phyloP scores from a whole-genome alignment of 2,113 vertebrate genomes.

The Notechis scutatus region DNA sequence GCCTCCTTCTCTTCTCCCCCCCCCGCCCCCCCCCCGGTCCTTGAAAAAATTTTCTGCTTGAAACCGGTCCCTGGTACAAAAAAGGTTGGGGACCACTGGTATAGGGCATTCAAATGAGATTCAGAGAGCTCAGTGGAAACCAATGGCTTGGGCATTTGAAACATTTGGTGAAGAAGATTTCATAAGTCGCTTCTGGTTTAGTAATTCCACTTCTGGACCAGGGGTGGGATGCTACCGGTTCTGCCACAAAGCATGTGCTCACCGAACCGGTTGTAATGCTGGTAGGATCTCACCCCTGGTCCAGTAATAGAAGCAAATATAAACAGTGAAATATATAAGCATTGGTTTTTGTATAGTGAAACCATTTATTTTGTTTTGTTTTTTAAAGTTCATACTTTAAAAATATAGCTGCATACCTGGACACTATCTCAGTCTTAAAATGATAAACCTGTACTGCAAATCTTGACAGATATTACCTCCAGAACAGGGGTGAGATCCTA shows the following conservation, averaged over 20 bases:
- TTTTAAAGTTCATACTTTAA: neutral
- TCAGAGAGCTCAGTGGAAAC: neutral
- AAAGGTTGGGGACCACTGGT: too few relatives aligned
- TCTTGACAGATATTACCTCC: neutral
- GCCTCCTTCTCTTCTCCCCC: too few relatives aligned
- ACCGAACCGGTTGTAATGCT: too few relatives aligned
- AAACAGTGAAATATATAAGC: neutral
- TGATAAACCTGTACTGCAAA: neutral
- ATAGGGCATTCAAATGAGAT: neutral
- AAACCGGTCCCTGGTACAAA: too few relatives aligned
- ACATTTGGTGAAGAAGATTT: neutral
- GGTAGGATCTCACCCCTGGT: too few relatives aligned
- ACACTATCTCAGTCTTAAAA: neutral
- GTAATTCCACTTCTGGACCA: neutral
- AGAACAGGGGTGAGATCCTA: too few relatives aligned
- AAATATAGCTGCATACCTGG: neutral
- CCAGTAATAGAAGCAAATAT: neutral
- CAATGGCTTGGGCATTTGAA: neutral
- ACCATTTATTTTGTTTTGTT: neutral
- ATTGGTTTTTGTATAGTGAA: neutral
- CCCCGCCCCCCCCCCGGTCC: too few relatives aligned
- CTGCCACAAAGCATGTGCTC: too few relatives aligned
- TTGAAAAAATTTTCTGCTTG: too few relatives aligned
- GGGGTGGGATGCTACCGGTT: too few relatives aligned
- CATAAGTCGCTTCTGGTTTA: neutral